These are phyloP conservation scores for Neolamprologus cancellatus DNA, from an alignment of 2,113 vertebrate species.

Conservation along the genomic window DNA sequence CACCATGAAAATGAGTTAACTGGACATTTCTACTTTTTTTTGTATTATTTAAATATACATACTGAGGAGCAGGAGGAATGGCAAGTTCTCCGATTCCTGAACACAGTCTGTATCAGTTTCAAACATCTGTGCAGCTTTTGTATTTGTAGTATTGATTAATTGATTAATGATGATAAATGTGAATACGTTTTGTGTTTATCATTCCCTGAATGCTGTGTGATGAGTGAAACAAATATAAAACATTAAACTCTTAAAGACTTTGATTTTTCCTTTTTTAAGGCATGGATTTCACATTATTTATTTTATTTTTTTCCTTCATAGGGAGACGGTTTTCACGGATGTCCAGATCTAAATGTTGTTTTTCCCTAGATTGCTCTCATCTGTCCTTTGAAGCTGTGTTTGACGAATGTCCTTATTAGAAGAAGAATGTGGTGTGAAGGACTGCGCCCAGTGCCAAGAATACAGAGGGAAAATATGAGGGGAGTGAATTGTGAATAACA, in stretches of 20 bases:
- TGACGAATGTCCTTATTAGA: conserved; percentile 21
- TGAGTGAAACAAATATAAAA: not conserved
- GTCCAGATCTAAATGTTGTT: not conserved
- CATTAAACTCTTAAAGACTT: not conserved
- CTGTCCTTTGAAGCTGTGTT: conserved; percentile 10
- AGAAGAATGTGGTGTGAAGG: conserved; percentile 28
- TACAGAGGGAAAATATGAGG: not conserved
- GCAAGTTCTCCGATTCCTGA: not conserved
- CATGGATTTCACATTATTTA: not conserved
- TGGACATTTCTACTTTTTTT: not conserved
- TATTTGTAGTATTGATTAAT: not conserved
- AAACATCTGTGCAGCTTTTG: conserved; percentile 29
- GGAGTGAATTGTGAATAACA: conserved; percentile 16
- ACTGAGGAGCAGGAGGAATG: not conserved
- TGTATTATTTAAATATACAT: not conserved
- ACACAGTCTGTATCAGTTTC: not conserved
- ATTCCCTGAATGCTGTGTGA: not conserved
- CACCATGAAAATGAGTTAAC: not conserved
- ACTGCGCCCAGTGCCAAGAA: not conserved
- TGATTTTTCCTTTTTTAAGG: not conserved
- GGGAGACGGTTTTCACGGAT: not conserved
- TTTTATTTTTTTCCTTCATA: not conserved
- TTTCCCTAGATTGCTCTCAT: not conserved
- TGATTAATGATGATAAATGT: not conserved
- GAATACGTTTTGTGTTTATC: not conserved